phyloP scores from a whole-genome alignment of 2,888 invertebrate genomes.

The Hermaeophaga mercurialis region DNA sequence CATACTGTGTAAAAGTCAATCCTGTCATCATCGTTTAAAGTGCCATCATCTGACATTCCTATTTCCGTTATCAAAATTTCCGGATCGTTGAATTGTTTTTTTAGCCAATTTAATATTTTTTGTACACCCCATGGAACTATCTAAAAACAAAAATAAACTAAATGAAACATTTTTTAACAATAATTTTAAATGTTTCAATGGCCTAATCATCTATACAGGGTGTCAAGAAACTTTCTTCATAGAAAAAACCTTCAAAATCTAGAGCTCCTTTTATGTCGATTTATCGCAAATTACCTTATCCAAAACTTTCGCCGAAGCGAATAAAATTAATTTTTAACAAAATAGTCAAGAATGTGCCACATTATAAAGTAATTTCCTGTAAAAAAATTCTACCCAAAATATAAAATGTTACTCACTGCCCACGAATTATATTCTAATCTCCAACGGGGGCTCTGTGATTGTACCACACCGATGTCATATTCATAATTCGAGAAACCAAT shows the following conservation, averaged over 20 bases:
- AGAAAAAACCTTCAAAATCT: too few species aligned
- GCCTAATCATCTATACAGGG: too few species aligned
- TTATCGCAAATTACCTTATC: too few species aligned
- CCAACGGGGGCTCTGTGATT: constrained; percentile 8
- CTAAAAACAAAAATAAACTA: constrained; percentile 2
- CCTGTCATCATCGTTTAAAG: constrained; percentile 17
- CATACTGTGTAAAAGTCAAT: constrained; percentile 20
- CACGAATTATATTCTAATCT: neutral
- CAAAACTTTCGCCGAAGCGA: too few species aligned
- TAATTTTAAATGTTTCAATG: too few species aligned
- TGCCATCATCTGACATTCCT: constrained; percentile 60
- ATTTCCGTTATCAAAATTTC: constrained; percentile 66
- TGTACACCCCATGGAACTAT: constrained; percentile 69
- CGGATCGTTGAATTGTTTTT: constrained; percentile 63
- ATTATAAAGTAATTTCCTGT: too few species aligned
- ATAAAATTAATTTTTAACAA: too few species aligned
- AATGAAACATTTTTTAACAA: too few species aligned
- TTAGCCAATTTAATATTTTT: constrained; percentile 67
- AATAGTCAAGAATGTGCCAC: too few species aligned
- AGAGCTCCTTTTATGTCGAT: too few species aligned
- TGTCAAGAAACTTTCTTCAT: too few species aligned
- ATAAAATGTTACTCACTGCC: neutral
- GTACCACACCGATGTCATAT: constrained; percentile 9
- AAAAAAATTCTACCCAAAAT: too few species aligned
- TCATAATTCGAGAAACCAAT: neutral